A percentile compares a stretch with the other conserved stretches of the same genome.
Conservation (phyloP, 1,140 invertebrate species). For the Myzus persicae region DNA sequence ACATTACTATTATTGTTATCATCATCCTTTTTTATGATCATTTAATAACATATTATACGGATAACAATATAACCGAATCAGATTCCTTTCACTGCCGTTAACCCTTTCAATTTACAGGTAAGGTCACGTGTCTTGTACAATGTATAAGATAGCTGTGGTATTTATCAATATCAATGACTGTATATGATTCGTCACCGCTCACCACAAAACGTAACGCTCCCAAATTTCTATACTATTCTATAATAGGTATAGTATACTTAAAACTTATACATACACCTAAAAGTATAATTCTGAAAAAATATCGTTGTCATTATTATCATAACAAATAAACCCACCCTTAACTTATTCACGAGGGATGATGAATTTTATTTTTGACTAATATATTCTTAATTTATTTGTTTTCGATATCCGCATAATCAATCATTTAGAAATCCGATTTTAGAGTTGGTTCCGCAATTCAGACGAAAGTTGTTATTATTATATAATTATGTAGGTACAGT, state of each 20-base stretch:
- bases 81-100: not conserved
- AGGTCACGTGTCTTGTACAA: not conserved
- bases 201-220: not conserved
- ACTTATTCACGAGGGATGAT: not conserved
- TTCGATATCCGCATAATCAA: not conserved
- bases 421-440: not conserved
- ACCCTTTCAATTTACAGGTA: not conserved
- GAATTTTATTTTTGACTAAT: not conserved
- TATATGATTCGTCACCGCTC: not conserved
- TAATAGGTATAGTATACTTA: not conserved
- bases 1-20: constrained; percentile 1
- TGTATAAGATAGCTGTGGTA: not conserved
- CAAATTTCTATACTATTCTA: not conserved
- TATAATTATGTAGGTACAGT: not conserved
- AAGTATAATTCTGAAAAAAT: not conserved
- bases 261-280: not conserved
- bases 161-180: not conserved
- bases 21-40: not conserved
- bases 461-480: constrained; percentile 2
- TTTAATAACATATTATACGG: not conserved
- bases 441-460: not conserved
- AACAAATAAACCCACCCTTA: not conserved
- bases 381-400: not conserved
- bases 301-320: not conserved
- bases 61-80: not conserved